Evolutionary conservation across 2,888 invertebrate genomes (phyloP).

Genomic region (Proisotoma minuta): DNA sequence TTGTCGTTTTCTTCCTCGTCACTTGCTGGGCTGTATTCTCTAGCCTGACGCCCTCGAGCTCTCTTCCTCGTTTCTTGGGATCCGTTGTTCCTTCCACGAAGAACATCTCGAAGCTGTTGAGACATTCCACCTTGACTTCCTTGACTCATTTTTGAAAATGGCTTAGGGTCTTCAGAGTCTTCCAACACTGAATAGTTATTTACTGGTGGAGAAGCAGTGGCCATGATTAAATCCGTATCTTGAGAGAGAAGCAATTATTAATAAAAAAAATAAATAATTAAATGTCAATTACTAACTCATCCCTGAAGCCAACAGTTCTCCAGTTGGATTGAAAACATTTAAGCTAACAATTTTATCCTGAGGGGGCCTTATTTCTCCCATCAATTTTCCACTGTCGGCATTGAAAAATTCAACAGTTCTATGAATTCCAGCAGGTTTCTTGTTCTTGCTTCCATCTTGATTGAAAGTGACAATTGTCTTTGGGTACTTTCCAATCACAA

Average conservation of each 20-base stretch:
- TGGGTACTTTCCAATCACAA: conserved; percentile 42
- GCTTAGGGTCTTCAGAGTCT: not conserved
- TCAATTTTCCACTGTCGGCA: conserved; percentile 30
- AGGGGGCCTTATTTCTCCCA: conserved; percentile 34
- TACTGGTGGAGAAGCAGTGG: not conserved
- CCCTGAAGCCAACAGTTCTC: conserved; percentile 40
- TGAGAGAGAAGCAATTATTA: not conserved
- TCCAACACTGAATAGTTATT: not conserved
- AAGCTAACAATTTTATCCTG: conserved; percentile 36
- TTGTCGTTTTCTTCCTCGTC: conserved; percentile 17
- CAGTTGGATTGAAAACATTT: conserved; percentile 39
- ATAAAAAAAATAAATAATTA: too few relatives aligned
- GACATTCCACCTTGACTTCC: conserved; percentile 5
- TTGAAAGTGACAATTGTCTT: too few relatives aligned
- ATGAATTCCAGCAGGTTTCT: not conserved
- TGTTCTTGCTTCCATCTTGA: too few relatives aligned
- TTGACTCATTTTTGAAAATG: too few relatives aligned
- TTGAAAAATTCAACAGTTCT: conserved; percentile 40
- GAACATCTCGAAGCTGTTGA: conserved; percentile 10
- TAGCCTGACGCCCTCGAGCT: not conserved
- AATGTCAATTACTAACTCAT: conserved; percentile 40
- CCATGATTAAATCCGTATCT: not conserved
- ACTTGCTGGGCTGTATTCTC: conserved; percentile 25
- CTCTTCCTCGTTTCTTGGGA: not conserved
- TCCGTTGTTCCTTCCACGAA: conserved; percentile 9